Conservation (phyloP, 2,113 vertebrate species). For the Glareola pratincola region DNA sequence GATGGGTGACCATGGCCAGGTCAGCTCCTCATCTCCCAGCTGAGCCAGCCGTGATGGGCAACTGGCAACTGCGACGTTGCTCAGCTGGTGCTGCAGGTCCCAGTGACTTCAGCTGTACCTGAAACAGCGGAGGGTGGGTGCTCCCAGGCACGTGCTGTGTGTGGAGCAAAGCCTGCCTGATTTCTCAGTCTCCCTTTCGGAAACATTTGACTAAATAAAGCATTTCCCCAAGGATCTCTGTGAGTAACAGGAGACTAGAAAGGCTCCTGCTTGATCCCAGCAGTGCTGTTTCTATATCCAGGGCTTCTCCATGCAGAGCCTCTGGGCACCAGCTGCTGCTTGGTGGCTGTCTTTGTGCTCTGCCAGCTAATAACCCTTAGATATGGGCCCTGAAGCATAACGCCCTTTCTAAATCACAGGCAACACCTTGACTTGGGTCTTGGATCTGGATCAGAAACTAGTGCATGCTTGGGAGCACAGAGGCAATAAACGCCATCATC, state of each 20-base stretch:
- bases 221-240: background rate
- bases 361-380: background rate
- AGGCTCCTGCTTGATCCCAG: background rate
- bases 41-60: background rate
- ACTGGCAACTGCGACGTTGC: background rate
- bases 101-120: background rate
- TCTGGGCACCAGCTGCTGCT: background rate
- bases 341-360: background rate
- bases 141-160: accelerated
- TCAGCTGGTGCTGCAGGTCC: accelerated
- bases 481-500: background rate
- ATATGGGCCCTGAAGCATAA: background rate
- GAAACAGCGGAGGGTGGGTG: accelerated
- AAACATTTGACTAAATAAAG: background rate
- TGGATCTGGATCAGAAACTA: slow-evolving; percentile 25
- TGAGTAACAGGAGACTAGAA: background rate
- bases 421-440: background rate
- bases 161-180: background rate
- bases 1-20: background rate
- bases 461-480: slow-evolving; percentile 9
- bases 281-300: background rate
- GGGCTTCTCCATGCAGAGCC: background rate
- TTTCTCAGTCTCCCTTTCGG: background rate
- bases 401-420: slow-evolving; percentile 29
- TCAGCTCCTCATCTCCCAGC: background rate